Evolutionary conservation across 2,888 invertebrate species (phyloP), one percentile per base, ranked within the genome.

Genomic region (Brachyptera putata): DNA sequence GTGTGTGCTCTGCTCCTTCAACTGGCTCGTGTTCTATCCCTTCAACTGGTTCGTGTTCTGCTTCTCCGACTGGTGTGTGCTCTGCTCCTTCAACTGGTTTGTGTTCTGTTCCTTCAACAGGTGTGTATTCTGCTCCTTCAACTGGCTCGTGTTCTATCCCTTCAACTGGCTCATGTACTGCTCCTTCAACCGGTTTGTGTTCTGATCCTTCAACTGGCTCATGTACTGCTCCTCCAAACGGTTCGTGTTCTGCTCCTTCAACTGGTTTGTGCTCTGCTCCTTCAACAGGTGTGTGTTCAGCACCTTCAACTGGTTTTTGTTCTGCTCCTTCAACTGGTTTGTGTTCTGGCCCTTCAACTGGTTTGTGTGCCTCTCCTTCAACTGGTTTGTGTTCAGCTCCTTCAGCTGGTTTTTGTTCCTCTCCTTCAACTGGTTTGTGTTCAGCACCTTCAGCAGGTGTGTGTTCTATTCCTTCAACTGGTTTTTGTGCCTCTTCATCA

Each of bases 51-150:
- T 59, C 48, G 11, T 18, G 64, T 9, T 16, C 48, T 9, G 21
- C 25, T 30, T 57, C 58, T 58, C 25, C 46, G 39, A 36, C 46
- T 21, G 57, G 26, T n/a, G 65, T 65, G n/a, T n/a, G n/a, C n/a
- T n/a, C n/a, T n/a, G n/a, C n/a, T n/a, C n/a, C n/a, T n/a, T n/a
- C n/a, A n/a, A n/a, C n/a, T n/a, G n/a, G n/a, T n/a, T n/a, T n/a
- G n/a, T n/a, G n/a, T n/a, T n/a, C n/a, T n/a, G n/a, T n/a, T n/a
- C n/a, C n/a, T n/a, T n/a, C n/a, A n/a, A n/a, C n/a, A n/a, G n/a
- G n/a, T n/a, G n/a, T n/a, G n/a, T n/a, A n/a, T n/a, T n/a, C 18
- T 50, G 66, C 63, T 26, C 70, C 67, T 58, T 65, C 65, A 55
- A 63, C 63, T 53, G 66, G 60, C 24, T 67, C 62, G 37, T 63